phyloP scores from a whole-genome alignment of 2,888 invertebrate genomes.

The Bellardia pandia region DNA sequence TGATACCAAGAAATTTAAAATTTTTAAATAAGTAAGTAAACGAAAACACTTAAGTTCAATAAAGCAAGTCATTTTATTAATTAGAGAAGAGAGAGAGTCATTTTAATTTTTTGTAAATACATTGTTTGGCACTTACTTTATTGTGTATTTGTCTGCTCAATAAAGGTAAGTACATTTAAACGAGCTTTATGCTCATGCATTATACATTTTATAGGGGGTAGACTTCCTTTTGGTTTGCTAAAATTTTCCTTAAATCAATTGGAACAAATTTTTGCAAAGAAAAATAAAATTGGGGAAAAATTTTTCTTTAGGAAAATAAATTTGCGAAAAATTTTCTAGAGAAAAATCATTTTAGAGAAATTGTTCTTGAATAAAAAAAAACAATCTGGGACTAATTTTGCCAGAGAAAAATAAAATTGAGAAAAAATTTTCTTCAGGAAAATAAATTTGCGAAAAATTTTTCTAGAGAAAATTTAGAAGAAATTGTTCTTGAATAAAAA shows the following conservation, averaged over 20 bases:
- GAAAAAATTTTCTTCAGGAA: neutral
- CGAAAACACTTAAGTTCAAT: neutral
- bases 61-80: neutral
- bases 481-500: neutral
- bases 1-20: too few species aligned
- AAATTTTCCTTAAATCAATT: too few species aligned
- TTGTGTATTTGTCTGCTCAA: neutral
- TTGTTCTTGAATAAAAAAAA: neutral
- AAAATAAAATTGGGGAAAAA: too few species aligned
- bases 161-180: conserved; percentile 2
- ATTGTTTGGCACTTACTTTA: neutral
- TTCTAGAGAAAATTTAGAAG: neutral
- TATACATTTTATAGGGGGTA: neutral
- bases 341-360: neutral
- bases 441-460: neutral
- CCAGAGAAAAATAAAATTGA: neutral
- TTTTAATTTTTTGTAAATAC: neutral
- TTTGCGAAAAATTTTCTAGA: neutral
- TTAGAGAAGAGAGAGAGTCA: too few species aligned
- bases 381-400: neutral
- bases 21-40: too few species aligned
- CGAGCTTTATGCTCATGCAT: neutral
- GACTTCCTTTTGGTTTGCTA: neutral
- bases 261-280: too few species aligned
- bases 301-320: too few species aligned